Evolutionary conservation across 2,888 invertebrate species (phyloP).

Genomic region (Phaedon cochleariae): DNA sequence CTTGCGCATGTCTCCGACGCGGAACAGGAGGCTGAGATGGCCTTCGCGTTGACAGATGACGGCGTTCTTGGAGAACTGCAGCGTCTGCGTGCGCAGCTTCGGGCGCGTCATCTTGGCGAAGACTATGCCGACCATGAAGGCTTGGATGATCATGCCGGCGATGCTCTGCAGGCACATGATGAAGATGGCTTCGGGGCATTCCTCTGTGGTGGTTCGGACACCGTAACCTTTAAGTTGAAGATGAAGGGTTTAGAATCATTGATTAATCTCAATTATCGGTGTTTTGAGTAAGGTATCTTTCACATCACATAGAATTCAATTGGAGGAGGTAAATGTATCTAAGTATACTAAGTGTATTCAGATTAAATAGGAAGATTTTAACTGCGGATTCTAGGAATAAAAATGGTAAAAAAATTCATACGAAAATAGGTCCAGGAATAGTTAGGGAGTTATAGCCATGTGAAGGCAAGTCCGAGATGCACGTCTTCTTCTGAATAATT

Average conservation of each 20-base stretch:
- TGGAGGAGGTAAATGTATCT: too few species aligned
- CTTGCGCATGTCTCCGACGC: slow-evolving; percentile 94
- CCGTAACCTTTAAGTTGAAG: slow-evolving; percentile 70
- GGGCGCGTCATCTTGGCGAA: slow-evolving; percentile 97
- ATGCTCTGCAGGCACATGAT: slow-evolving; percentile 96
- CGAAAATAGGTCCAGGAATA: too few species aligned
- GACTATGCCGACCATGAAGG: slow-evolving; percentile 83
- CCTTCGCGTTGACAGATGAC: slow-evolving; percentile 90
- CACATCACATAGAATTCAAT: too few species aligned
- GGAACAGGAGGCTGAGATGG: slow-evolving; percentile 84
- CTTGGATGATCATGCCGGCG: slow-evolving; percentile 56
- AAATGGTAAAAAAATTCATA: too few species aligned
- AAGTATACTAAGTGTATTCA: too few species aligned
- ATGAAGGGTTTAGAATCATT: not conserved
- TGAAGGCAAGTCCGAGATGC: too few species aligned
- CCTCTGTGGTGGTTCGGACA: slow-evolving; percentile 84
- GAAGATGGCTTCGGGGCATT: slow-evolving; percentile 93
- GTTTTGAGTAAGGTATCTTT: too few species aligned
- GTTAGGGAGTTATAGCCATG: too few species aligned
- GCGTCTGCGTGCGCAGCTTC: slow-evolving; percentile 91
- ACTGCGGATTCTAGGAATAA: too few species aligned
- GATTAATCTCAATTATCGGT: too few species aligned
- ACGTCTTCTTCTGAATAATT: too few species aligned
- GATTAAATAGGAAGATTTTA: too few species aligned
- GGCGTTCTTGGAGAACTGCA: slow-evolving; percentile 90